Evolutionary conservation across 2,797 vertebrate species (phyloP), one percentile per base, ranked within the genome.

Genomic region (Aldrovandia affinis): DNA sequence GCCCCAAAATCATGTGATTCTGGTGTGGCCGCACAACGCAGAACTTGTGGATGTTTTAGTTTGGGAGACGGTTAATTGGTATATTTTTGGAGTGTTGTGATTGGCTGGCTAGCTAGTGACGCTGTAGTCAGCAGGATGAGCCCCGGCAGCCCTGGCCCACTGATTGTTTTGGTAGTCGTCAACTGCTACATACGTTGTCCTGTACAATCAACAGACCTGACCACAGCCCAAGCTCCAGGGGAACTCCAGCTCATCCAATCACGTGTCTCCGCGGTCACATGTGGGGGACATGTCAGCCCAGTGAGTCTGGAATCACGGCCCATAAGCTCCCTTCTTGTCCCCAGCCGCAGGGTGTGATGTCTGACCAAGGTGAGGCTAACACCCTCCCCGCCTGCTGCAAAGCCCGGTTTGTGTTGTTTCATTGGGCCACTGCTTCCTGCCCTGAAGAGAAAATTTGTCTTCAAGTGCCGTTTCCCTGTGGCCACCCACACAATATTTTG

Each of bases 131-230:
- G 28, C 47, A 5, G n/a, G 36, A 28, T 28, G 39, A 61, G 36
- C 50, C 55, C 50, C 52, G 78, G 55, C 44, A 25, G 59, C 81
- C 70, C 78, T 50, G 52, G 52, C 28, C 63, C 54, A 36, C 50
- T 80, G 61, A 81, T 86, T 83, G 85, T 86, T 81, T 83, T 65
- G 61, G 75, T 83, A 75, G 61, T 50, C 85, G n/a, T 44, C 18
- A 22, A 52, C 52, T 42, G 52, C 33, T 78, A 55, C 84, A 82
- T 75, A 30, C 25, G 59, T 28, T 47, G 18, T 81, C 50, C 52
- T 73, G 81, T 85, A 50, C 28, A 20, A 79, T 83, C 47, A 42
- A 50, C 28, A 85, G 57, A 25, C 61, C 84, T 18, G 47, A 82
- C 59, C 33, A 28, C 77, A 70, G 63, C 81, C 81, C 28, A 52